Base-by-base conservation (phyloP, 2,113 vertebrate genomes). In the Regulus satrapa region DNA sequence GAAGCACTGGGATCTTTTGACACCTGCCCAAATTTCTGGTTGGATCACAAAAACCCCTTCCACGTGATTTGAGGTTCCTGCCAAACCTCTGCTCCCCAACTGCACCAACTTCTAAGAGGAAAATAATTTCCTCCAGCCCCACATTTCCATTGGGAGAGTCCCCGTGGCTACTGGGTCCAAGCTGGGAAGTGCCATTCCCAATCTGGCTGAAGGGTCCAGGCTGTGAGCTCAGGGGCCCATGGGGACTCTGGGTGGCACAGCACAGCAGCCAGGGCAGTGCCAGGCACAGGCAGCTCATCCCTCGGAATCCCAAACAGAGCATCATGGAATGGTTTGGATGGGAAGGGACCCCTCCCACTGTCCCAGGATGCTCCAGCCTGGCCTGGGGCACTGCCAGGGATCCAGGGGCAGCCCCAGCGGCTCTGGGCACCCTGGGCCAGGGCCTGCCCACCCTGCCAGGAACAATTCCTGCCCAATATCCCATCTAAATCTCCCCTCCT, bases 41-140 rank as follows among this genome's bases (percentile, higher is more conserved):
- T 80, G 52, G 54, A 52, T 18, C 17, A 78, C 67, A 61, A 63
- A 63, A 13, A 3, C 6, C 52, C 15, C 40, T 64, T 8, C 49
- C 40, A 7, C 0, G 32, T 0, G 0, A 19, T 15, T 6, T 36
- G 17, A 59, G 32, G 15, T 24, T 34, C 23, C 32, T 21, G 17
- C 48, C 6, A 12, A 72, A 67, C 12, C 25, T 86, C 63, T 78
- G 32, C 2, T 8, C 16, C 25, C 0, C n/a, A 54, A 1, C 8
- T 20, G 29, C 4, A 4, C 20, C 72, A 19, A 40, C 11, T 15
- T 62, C n/a, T 26, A 10, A n/a, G 31, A 38, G 14, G 28, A 48
- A 46, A 48, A 48, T 8, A 21, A 7, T 20, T 46, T 41, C n/a
- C 40, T 21, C 16, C 19, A 81, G 55, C 24, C 28, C 31, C 61